phyloP scores from a whole-genome alignment of 2,797 vertebrate genomes.

The Chelon labrosus region DNA sequence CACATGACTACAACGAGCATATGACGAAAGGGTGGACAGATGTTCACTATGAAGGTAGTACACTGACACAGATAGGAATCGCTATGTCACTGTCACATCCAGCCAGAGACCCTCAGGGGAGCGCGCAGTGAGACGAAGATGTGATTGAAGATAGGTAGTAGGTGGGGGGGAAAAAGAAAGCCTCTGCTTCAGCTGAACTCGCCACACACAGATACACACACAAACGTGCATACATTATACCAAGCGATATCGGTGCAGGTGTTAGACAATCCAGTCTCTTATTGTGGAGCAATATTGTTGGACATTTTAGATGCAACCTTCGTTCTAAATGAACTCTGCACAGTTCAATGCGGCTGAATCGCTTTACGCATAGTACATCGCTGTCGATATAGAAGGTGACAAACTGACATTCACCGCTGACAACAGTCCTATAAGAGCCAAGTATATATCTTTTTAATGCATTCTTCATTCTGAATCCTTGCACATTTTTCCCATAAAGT shows the following conservation, averaged over 20 bases:
- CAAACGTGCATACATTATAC: background rate
- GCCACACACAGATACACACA: background rate
- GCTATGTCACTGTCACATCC: conserved; percentile 42
- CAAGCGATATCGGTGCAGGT: background rate
- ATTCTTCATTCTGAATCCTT: background rate
- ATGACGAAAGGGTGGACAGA: conserved; percentile 32
- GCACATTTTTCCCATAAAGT: background rate
- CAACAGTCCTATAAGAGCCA: background rate
- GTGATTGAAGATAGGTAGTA: conserved; percentile 28
- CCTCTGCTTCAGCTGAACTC: background rate
- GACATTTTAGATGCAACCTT: background rate
- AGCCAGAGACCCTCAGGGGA: conserved; percentile 20
- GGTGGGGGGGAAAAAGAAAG: background rate
- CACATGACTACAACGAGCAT: conserved; percentile 31
- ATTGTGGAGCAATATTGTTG: background rate
- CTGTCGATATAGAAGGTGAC: conserved; percentile 5
- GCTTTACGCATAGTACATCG: background rate
- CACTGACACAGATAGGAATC: conserved; percentile 41
- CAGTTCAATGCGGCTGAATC: background rate
- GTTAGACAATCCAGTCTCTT: background rate
- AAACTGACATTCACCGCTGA: background rate
- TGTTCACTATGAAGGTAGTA: conserved; percentile 11
- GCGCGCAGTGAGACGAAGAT: conserved; percentile 14
- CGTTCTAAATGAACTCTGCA: background rate
- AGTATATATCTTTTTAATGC: background rate